Percentiles rank a stretch among this genome's conserved stretches.
Conservation (phyloP, 1,140 invertebrate genomes). For the Limonius californicus region DNA sequence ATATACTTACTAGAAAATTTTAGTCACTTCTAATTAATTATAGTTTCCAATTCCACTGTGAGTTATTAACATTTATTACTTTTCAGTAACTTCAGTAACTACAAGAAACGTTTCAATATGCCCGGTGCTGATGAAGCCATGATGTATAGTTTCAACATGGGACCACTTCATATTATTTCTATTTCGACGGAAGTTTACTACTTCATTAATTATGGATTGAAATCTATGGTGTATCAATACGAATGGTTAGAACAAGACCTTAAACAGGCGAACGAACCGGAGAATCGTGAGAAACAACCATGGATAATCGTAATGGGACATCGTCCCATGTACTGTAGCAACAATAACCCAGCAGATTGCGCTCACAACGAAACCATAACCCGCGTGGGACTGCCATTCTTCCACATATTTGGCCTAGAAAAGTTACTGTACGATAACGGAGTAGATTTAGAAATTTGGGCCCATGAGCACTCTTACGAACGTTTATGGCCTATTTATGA, state of each 20-base stretch:
- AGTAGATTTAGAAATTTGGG: constrained; percentile 92
- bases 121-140: constrained; percentile 71
- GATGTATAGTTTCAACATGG: constrained; percentile 88
- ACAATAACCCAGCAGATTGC: constrained; percentile 83
- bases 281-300: constrained; percentile 67
- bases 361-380: constrained; percentile 70
- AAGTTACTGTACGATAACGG: constrained; percentile 81
- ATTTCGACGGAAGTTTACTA: constrained; percentile 96
- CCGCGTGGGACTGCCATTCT: constrained; percentile 69
- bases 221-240: constrained; percentile 80
- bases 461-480: constrained; percentile 96
- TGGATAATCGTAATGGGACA: constrained; percentile 96
- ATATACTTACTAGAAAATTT: too few relatives aligned
- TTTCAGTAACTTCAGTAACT: constrained; percentile 85
- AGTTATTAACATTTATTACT: too few relatives aligned
- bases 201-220: constrained; percentile 82
- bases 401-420: constrained; percentile 74
- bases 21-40: too few relatives aligned
- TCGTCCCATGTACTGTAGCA: constrained; percentile 96
- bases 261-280: constrained; percentile 58
- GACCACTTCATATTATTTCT: constrained; percentile 86
- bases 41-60: too few relatives aligned
- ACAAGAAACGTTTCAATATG: constrained; percentile 83
- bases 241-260: constrained; percentile 86
- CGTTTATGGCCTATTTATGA: constrained; percentile 91